phyloP scores from a whole-genome alignment of 2,888 invertebrate genomes.

The Cinara cedri region DNA sequence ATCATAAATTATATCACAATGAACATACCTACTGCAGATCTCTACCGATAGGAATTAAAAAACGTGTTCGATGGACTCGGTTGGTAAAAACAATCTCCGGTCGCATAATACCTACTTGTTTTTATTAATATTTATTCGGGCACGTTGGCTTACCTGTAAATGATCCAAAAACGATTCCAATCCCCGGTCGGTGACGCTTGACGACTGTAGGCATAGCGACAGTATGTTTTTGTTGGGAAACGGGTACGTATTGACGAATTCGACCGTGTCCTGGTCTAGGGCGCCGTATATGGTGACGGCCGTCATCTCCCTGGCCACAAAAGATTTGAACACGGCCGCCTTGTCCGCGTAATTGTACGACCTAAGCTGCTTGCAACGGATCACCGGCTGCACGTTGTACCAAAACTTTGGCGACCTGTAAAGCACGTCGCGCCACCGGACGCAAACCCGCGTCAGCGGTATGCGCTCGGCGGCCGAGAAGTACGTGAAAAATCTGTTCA shows the following conservation, averaged over 20 bases:
- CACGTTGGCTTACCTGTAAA: slow-evolving; percentile 71
- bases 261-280: slow-evolving; percentile 86
- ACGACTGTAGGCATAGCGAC: slow-evolving; percentile 83
- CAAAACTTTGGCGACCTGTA: slow-evolving; percentile 89
- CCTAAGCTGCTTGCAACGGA: slow-evolving; percentile 84
- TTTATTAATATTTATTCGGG: no score
- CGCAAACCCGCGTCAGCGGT: slow-evolving; percentile 80
- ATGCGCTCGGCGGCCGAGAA: slow-evolving; percentile 80
- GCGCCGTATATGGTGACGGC: slow-evolving; percentile 83
- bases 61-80: no score
- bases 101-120: no score
- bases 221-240: slow-evolving; percentile 81
- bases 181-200: slow-evolving; percentile 88
- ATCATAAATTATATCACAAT: no score
- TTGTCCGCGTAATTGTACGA: slow-evolving; percentile 63
- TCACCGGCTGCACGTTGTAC: slow-evolving; percentile 82
- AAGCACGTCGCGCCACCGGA: slow-evolving; percentile 84
- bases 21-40: no score
- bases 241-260: slow-evolving; percentile 85
- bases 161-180: slow-evolving; percentile 87
- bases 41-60: no score
- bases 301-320: slow-evolving; percentile 85
- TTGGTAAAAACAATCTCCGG: no score
- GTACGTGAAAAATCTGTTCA: slow-evolving; percentile 82
- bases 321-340: slow-evolving; percentile 75